Base-by-base conservation (phyloP, 2,113 vertebrate species). In the Circaetus cinerascens region DNA sequence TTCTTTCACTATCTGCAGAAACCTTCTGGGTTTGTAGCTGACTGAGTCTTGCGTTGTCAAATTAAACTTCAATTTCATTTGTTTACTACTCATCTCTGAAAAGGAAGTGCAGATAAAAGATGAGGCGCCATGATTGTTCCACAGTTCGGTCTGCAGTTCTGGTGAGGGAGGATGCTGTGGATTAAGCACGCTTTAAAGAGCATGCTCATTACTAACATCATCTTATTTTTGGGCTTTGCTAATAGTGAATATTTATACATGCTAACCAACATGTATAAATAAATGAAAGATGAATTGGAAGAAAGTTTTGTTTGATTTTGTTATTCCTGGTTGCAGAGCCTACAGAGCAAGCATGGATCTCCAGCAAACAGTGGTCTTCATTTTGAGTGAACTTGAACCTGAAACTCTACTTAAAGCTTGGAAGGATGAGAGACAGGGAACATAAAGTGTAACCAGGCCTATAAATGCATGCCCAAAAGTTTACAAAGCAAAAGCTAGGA, bases 1-100 rank as follows among this genome's bases (percentile, higher is more conserved):
- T 7, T 26, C 83, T 76, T 89, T 56, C 86, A 40, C 86, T 95
- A 59, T 96, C 97, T 95, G 50, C 84, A 95, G 89, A 97, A 91
- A 81, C 84, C 86, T 97, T 93, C 95, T 95, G 93, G 86, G 34
- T 60, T 27, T 76, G 60, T 43, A 71, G 94, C 68, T 76, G 57
- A 68, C 9, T 63, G 72, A 81, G 69, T 21, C 43, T 91, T 91
- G 51, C 2, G 1, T 57, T 60, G 76, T 88, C 91, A 64, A 93
- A 93, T 77, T 64, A 53, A 91, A 68, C 83, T 93, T 56, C 14
- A 27, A 3, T 86, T 93, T 23, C 41, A 40, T 59, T 88, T 96
- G 83, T 96, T 95, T 95, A 93, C 72, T 63, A 10, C 66, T 87
- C 68, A 30, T 90, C 80, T 96, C 86, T 3, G 0, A 36, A 87